phyloP scores from a whole-genome alignment of 2,797 vertebrate species.

The Pangasius djambal region DNA sequence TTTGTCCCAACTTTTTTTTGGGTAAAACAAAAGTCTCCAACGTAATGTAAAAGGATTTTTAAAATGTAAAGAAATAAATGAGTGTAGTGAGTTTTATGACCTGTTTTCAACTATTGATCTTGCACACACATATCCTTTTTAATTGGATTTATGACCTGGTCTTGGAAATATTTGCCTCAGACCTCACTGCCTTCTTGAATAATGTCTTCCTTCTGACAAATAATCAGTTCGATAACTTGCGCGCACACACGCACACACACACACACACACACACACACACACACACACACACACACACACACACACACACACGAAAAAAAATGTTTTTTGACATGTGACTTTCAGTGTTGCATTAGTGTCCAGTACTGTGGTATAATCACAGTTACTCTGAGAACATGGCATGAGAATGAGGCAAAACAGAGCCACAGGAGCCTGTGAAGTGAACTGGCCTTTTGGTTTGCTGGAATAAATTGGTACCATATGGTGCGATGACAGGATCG shows the following conservation, averaged over 20 bases:
- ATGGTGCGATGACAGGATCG: slow-evolving; percentile 83
- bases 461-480: slow-evolving; percentile 83
- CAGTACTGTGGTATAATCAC: slow-evolving; percentile 33
- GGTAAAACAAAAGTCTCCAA: not conserved
- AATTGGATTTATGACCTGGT: slow-evolving; percentile 32
- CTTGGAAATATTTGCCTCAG: slow-evolving; percentile 2
- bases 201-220: slow-evolving; percentile 34
- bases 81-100: slow-evolving; percentile 15
- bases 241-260: not conserved
- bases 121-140: slow-evolving; percentile 9
- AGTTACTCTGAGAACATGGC: slow-evolving; percentile 38
- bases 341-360: slow-evolving; percentile 25
- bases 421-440: slow-evolving; percentile 67
- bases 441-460: slow-evolving; percentile 76
- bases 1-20: not conserved
- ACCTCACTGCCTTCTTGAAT: slow-evolving; percentile 12
- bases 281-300: not conserved
- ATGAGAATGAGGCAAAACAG: slow-evolving; percentile 43
- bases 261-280: not conserved
- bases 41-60: not conserved
- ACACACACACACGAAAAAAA: not conserved
- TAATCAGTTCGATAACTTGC: not conserved
- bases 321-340: not conserved
- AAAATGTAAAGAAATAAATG: not conserved
- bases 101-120: slow-evolving; percentile 33